Evolutionary conservation across 1,140 invertebrate species (phyloP).

Genomic region (Cheumatopsyche charites): DNA sequence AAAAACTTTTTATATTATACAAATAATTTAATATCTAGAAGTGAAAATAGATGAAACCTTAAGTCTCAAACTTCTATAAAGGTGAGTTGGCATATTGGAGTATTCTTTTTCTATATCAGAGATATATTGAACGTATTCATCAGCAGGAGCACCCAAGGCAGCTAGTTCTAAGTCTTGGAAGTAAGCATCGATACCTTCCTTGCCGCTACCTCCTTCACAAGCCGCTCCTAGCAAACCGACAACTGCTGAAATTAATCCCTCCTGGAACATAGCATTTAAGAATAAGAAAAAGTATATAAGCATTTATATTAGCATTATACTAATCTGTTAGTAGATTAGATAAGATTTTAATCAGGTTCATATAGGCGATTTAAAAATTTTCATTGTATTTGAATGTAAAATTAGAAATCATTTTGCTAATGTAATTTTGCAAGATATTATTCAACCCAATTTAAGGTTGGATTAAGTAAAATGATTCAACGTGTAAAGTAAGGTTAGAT

Average conservation of each 20-base stretch:
- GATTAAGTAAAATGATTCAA: too few species aligned
- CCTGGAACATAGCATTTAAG: slow-evolving; percentile 32
- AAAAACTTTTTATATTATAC: not conserved
- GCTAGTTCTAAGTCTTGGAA: slow-evolving; percentile 46
- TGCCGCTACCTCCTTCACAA: slow-evolving; percentile 31
- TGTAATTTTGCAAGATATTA: too few species aligned
- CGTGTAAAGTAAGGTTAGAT: too few species aligned
- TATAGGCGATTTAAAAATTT: too few species aligned
- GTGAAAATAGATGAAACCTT: slow-evolving; percentile 37
- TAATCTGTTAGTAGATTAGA: too few species aligned
- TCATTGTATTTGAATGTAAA: too few species aligned
- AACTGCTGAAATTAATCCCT: slow-evolving; percentile 40
- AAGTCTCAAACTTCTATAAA: slow-evolving; percentile 43
- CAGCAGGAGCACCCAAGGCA: slow-evolving; percentile 31
- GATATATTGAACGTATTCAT: slow-evolving; percentile 41
- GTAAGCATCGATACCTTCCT: slow-evolving; percentile 39
- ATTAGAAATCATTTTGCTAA: too few species aligned
- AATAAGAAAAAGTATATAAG: not conserved
- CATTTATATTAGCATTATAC: too few species aligned
- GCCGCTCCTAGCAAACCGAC: slow-evolving; percentile 43
- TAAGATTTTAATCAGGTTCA: too few species aligned
- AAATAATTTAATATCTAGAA: too few species aligned
- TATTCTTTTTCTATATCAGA: slow-evolving; percentile 43
- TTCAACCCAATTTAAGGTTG: too few species aligned
- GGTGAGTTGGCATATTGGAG: slow-evolving; percentile 38